Evolutionary conservation across 2,888 invertebrate genomes (phyloP).

Genomic region (Spodoptera exigua): DNA sequence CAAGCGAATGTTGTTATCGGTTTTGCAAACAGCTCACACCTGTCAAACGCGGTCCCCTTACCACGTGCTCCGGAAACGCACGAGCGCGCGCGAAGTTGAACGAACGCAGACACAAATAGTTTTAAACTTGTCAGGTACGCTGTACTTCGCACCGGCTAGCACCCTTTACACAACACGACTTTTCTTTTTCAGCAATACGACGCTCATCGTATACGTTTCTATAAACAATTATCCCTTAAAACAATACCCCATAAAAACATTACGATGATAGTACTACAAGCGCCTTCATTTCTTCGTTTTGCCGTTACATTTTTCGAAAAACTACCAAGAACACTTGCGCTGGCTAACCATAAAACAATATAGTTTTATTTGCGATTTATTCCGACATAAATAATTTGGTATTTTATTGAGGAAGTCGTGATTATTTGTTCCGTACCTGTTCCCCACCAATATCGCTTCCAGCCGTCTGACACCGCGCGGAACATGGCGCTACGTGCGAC

Average conservation of each 20-base stretch:
- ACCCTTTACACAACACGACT: conserved; percentile 46
- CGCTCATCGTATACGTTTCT: conserved; percentile 20
- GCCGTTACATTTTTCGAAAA: conserved; percentile 33
- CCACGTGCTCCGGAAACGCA: conserved; percentile 81
- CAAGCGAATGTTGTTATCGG: conserved; percentile 49
- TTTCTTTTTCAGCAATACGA: conserved; percentile 39
- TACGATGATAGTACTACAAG: conserved; percentile 30
- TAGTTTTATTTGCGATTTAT: conserved; percentile 30
- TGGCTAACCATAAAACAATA: conserved; percentile 1
- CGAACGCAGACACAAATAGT: conserved; percentile 83
- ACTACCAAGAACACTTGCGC: conserved; percentile 12
- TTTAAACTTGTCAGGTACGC: conserved; percentile 70
- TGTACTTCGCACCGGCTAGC: conserved; percentile 68
- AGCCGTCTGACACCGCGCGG: conserved; percentile 83
- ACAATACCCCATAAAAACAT: conserved; percentile 43
- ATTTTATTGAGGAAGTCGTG: conserved; percentile 78
- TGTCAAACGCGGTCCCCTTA: conserved; percentile 67
- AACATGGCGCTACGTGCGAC: conserved; percentile 83
- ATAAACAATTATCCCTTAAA: conserved; percentile 29
- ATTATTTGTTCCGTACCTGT: conserved; percentile 85
- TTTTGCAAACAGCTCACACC: conserved; percentile 62
- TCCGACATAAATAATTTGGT: conserved; percentile 65
- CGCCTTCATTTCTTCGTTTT: conserved; percentile 25
- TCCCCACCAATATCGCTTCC: conserved; percentile 88
- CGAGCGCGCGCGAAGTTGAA: conserved; percentile 71